Conservation (phyloP, 2,888 invertebrate species). For the Busseola fusca region DNA sequence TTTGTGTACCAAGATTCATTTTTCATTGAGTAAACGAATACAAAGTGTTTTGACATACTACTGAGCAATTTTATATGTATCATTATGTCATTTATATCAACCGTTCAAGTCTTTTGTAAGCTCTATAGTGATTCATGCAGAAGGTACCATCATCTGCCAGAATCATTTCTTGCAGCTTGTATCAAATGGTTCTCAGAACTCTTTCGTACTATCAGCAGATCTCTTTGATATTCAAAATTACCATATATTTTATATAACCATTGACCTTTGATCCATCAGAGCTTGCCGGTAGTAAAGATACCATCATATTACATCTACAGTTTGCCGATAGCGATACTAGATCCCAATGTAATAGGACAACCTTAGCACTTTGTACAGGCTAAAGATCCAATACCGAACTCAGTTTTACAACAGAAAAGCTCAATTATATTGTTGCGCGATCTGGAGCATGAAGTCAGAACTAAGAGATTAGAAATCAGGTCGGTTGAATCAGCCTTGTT, state of each 20-base stretch:
- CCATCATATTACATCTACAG: constrained; percentile 49
- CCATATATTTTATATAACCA: constrained; percentile 38
- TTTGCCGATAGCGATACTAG: constrained; percentile 52
- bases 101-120: constrained; percentile 28
- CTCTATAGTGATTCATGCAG: constrained; percentile 17
- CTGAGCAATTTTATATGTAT: constrained; percentile 43
- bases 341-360: constrained; percentile 44
- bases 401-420: constrained; percentile 36
- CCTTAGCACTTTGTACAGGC: constrained; percentile 40
- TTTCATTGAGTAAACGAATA: constrained; percentile 47
- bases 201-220: constrained; percentile 26
- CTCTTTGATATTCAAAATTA: constrained; percentile 38
- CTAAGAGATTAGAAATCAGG: constrained; percentile 37
- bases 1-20: constrained; percentile 43
- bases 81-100: constrained; percentile 27
- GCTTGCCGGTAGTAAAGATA: constrained; percentile 47
- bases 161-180: constrained; percentile 5
- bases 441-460: constrained; percentile 31
- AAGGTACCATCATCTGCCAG: neutral
- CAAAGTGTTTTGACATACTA: constrained; percentile 55
- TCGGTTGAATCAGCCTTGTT: constrained; percentile 14
- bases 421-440: constrained; percentile 50
- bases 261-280: constrained; percentile 43
- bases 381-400: constrained; percentile 25
- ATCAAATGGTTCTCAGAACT: constrained; percentile 16